phyloP scores from a whole-genome alignment of 2,797 vertebrate genomes.

The Silurus lanzhouensis region DNA sequence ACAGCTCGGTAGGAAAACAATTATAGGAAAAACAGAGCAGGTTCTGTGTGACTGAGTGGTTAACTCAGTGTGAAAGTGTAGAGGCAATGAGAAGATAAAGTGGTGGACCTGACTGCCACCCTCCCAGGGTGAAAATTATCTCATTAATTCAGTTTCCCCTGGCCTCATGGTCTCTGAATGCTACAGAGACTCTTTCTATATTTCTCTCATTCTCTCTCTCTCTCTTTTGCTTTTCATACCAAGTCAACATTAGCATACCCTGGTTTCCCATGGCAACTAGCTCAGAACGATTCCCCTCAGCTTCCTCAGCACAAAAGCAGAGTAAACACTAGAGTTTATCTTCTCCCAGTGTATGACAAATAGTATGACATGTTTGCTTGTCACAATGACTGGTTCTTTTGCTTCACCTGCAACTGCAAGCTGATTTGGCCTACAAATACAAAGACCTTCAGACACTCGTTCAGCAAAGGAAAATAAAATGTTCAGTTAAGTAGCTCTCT shows the following conservation, averaged over 20 bases:
- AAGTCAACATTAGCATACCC: slow-evolving; percentile 66
- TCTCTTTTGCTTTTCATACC: slow-evolving; percentile 47
- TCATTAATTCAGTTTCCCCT: slow-evolving; percentile 63
- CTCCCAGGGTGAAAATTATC: slow-evolving; percentile 62
- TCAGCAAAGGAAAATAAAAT: slow-evolving; percentile 18
- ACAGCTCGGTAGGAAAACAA: slow-evolving; percentile 31
- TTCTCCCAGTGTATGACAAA: slow-evolving; percentile 58
- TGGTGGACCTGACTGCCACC: slow-evolving; percentile 53
- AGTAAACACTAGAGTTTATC: slow-evolving; percentile 63
- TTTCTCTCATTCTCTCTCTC: slow-evolving; percentile 13
- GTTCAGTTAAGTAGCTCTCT: slow-evolving; percentile 1
- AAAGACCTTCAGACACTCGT: slow-evolving; percentile 26
- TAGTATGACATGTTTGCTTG: slow-evolving; percentile 58
- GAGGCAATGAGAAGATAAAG: slow-evolving; percentile 57
- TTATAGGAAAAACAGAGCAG: slow-evolving; percentile 49
- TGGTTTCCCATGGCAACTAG: slow-evolving; percentile 64
- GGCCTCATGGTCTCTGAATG: slow-evolving; percentile 51
- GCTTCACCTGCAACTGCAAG: slow-evolving; percentile 41
- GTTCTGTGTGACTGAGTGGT: slow-evolving; percentile 48
- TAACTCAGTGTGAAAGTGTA: slow-evolving; percentile 47
- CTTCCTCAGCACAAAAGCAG: slow-evolving; percentile 54
- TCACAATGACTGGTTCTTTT: slow-evolving; percentile 50
- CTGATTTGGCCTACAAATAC: slow-evolving; percentile 42
- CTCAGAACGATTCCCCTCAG: slow-evolving; percentile 55
- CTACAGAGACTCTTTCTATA: slow-evolving; percentile 30